Conservation (phyloP, 2,888 invertebrate genomes). For the Troides aeacus region DNA sequence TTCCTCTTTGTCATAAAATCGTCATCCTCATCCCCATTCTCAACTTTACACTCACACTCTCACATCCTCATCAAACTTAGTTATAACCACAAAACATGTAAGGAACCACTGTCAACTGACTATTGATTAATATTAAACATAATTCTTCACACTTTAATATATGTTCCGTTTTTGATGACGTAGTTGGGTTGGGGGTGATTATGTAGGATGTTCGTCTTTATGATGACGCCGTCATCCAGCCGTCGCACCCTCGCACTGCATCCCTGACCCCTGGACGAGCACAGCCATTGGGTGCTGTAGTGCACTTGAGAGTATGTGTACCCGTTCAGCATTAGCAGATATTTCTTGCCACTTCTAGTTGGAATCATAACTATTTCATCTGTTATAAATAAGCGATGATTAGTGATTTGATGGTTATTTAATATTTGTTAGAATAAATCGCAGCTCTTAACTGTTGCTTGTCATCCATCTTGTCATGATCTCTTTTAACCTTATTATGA, state of each 20-base stretch:
- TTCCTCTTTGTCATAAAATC: too few relatives aligned
- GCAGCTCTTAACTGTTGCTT: too few relatives aligned
- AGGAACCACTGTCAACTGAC: too few relatives aligned
- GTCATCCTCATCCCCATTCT: too few relatives aligned
- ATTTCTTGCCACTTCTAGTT: constrained; percentile 43
- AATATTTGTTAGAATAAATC: too few relatives aligned
- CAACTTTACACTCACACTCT: too few relatives aligned
- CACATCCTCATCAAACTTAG: too few relatives aligned
- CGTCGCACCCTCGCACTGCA: constrained; percentile 40
- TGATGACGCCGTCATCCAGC: constrained; percentile 23
- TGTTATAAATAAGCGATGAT: constrained; percentile 28
- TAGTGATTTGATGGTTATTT: background rate
- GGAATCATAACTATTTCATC: constrained; percentile 42
- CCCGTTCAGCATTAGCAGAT: constrained; percentile 43
- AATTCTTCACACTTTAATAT: constrained; percentile 34
- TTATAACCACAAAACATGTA: too few relatives aligned
- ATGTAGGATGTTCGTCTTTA: constrained; percentile 34
- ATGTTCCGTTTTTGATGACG: constrained; percentile 35
- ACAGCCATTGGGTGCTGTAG: constrained; percentile 44
- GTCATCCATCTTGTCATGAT: too few relatives aligned
- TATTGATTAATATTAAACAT: too few relatives aligned
- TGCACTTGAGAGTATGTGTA: constrained; percentile 54
- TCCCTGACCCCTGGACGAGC: constrained; percentile 41
- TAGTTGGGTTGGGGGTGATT: constrained; percentile 41
- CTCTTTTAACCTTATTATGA: too few relatives aligned